Evolutionary conservation across 2,888 invertebrate species (phyloP).

Genomic region (Dromius quadrimaculatus): DNA sequence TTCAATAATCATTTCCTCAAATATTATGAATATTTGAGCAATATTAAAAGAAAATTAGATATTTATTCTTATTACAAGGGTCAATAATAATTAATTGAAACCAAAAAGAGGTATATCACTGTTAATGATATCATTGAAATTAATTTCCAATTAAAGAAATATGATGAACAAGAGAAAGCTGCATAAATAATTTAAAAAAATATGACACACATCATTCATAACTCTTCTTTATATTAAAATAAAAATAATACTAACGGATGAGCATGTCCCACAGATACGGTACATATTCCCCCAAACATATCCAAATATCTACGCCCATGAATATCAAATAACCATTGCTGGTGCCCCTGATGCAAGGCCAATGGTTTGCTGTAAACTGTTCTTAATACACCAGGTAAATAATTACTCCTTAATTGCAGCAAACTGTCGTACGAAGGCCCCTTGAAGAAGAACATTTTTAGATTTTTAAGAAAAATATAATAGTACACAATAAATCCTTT

Average conservation of each 20-base stretch:
- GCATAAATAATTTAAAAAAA: too few relatives aligned
- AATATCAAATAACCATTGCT: slow-evolving; percentile 94
- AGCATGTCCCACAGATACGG: slow-evolving; percentile 96
- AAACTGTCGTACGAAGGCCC: slow-evolving; percentile 75
- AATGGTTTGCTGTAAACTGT: slow-evolving; percentile 87
- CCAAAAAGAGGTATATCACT: too few relatives aligned
- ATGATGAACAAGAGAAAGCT: too few relatives aligned
- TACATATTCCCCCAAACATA: slow-evolving; percentile 96
- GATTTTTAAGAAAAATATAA: slow-evolving; percentile 23
- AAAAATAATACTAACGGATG: slow-evolving; percentile 87
- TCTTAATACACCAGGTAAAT: slow-evolving; percentile 78
- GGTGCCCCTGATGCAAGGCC: slow-evolving; percentile 85
- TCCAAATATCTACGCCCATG: slow-evolving; percentile 91
- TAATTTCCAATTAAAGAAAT: too few relatives aligned
- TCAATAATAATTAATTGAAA: too few relatives aligned
- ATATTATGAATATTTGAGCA: too few relatives aligned
- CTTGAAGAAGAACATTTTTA: slow-evolving; percentile 60
- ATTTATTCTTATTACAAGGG: too few relatives aligned
- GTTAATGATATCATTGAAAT: too few relatives aligned
- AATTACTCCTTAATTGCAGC: slow-evolving; percentile 70
- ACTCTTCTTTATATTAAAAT: too few relatives aligned
- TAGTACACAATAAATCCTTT: not conserved
- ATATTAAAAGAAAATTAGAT: too few relatives aligned
- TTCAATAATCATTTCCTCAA: too few relatives aligned
- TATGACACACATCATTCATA: too few relatives aligned